Evolutionary conservation across 2,113 vertebrate genomes (phyloP).

Genomic region (Globicephala melas): DNA sequence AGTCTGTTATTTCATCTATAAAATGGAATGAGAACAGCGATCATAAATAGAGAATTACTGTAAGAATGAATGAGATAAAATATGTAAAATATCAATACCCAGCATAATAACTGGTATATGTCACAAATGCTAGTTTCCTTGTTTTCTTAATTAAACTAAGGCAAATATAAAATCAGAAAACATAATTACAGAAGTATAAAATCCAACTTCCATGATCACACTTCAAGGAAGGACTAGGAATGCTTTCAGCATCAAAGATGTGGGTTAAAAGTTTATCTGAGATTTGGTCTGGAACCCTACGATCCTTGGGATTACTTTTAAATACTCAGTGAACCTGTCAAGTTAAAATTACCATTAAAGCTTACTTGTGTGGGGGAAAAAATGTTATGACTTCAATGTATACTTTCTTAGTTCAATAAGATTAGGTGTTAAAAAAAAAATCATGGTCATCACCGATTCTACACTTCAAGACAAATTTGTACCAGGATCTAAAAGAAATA

Average conservation of each 20-base stretch:
- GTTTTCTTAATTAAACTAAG: not conserved
- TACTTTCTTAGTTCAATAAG: not conserved
- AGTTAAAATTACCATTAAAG: conserved; percentile 22
- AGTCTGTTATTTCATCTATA: not conserved
- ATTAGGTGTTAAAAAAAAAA: not conserved
- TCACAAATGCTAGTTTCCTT: not conserved
- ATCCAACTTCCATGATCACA: not conserved
- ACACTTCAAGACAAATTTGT: not conserved
- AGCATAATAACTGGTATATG: not conserved
- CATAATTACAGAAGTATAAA: not conserved
- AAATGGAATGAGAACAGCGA: not conserved
- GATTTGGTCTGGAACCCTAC: not conserved
- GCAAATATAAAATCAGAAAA: conserved; percentile 27
- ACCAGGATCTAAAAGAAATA: not conserved
- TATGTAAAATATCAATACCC: not conserved
- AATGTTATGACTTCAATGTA: not conserved
- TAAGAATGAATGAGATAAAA: not conserved
- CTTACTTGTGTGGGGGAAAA: not conserved
- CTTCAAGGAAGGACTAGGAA: not conserved
- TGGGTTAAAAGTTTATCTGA: not conserved
- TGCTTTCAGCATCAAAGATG: not conserved
- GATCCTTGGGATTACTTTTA: conserved; percentile 14
- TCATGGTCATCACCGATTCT: not conserved
- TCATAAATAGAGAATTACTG: not conserved
- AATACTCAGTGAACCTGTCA: not conserved